Base-by-base conservation (phyloP, 2,888 invertebrate genomes). In the Euproctis similis region DNA sequence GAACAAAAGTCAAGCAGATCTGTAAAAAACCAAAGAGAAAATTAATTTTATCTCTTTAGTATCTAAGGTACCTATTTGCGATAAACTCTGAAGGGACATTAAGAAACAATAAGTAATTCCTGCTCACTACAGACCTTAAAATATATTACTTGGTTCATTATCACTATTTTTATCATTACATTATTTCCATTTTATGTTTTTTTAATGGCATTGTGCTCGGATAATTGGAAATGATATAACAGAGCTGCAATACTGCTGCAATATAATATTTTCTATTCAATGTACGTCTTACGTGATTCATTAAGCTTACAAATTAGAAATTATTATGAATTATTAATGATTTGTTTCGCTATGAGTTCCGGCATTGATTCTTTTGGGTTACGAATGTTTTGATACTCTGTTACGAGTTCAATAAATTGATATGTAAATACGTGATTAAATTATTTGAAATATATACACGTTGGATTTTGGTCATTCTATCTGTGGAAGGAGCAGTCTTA, bases 291-390 rank as follows among this genome's bases (percentile, higher is more conserved):
- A 63, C 72, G 65, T 65, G 68, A 66, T 6, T 14, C 8, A 19
- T 8, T 19, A 8, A 47, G 68, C 67, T 63, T 53, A 55, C 59
- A 63, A n/a, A n/a, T n/a, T n/a, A n/a, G n/a, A n/a, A n/a, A n/a
- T n/a, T n/a, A n/a, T n/a, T n/a, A n/a, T n/a, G n/a, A n/a, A 69
- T 62, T 39, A 46, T 39, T 65, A 54, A 58, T 63, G 46, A 73
- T 65, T 70, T 59, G 42, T 49, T 64, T 65, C 63, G 68, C 53
- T 41, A 40, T 42, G 35, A 46, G 52, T 70, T 73, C 71, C 72
- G 73, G 66, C 52, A 54, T 50, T 38, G n/a, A 48, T 60, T 59
- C 42, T 43, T 58, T 61, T 54, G 36, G 54, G 57, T 52, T 50
- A 51, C 51, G 42, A 31, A 26, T 9, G 28, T 14, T 35, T 47